Evolutionary conservation across 2,888 invertebrate genomes (phyloP).

Genomic region (Lasius fuliginosus): DNA sequence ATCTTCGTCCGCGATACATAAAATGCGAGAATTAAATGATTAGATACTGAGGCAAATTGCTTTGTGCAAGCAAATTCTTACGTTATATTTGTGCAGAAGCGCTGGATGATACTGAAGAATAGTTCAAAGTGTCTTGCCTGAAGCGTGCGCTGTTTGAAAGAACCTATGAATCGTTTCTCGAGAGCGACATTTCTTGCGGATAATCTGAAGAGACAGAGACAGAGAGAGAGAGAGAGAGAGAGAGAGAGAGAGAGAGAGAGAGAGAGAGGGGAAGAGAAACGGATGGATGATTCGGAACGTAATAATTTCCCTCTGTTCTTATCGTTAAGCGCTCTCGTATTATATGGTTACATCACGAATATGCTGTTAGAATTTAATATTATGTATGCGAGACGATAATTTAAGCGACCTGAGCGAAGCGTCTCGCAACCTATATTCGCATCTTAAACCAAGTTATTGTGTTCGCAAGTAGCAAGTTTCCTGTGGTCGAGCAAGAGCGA

Average conservation of each 20-base stretch:
- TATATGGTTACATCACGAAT: slow-evolving; percentile 20
- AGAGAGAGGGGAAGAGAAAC: background rate
- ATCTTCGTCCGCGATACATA: background rate
- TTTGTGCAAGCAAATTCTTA: slow-evolving; percentile 29
- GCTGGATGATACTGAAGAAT: slow-evolving; percentile 24
- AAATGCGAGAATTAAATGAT: slow-evolving; percentile 16
- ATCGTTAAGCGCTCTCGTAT: slow-evolving; percentile 34
- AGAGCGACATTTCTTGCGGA: slow-evolving; percentile 28
- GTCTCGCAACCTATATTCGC: background rate
- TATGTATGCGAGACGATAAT: slow-evolving; percentile 36
- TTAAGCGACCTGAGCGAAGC: background rate
- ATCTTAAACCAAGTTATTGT: background rate
- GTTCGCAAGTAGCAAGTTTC: background rate
- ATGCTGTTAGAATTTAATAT: slow-evolving; percentile 53
- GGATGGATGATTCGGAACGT: slow-evolving; percentile 5
- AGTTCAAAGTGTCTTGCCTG: background rate
- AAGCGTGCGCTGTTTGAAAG: slow-evolving; percentile 28
- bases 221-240: slow-evolving; percentile 8
- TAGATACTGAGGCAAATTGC: background rate
- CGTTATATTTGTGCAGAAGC: background rate
- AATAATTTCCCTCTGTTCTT: slow-evolving; percentile 52
- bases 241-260: background rate
- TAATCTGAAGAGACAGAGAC: background rate
- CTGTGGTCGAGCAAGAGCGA: too few relatives aligned
- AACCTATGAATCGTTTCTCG: slow-evolving; percentile 30